These are phyloP conservation scores for Hylyphantes graminicola DNA, from an alignment of 1,140 invertebrate genomes.

Conservation along the genomic window DNA sequence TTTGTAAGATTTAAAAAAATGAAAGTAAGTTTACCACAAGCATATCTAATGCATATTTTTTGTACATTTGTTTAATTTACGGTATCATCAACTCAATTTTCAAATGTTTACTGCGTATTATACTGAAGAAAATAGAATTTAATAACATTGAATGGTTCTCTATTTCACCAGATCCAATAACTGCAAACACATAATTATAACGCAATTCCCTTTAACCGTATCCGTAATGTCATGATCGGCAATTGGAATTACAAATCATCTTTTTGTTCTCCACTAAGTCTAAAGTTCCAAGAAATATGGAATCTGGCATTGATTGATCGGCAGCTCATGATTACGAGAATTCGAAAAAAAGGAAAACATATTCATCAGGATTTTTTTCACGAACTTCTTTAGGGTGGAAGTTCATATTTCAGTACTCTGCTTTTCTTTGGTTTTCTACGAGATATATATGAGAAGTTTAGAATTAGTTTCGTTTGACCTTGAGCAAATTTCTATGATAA, in stretches of 20 bases:
- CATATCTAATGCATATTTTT: too few species aligned
- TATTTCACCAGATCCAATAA: too few species aligned
- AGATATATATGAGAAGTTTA: neutral
- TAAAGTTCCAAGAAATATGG: slow-evolving; percentile 40
- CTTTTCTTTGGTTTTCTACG: slow-evolving; percentile 31
- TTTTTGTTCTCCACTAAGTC: slow-evolving; percentile 30
- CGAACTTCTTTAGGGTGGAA: neutral
- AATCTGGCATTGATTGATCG: slow-evolving; percentile 53
- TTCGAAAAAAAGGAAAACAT: neutral
- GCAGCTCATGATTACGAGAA: slow-evolving; percentile 36
- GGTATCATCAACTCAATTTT: too few species aligned
- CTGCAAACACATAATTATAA: too few species aligned
- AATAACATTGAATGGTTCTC: too few species aligned
- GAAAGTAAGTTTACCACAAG: too few species aligned
- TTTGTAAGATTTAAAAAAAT: too few species aligned
- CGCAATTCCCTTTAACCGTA: slow-evolving; percentile 7
- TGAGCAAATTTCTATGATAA: too few species aligned
- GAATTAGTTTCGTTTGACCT: too few species aligned
- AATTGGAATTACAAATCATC: slow-evolving; percentile 49
- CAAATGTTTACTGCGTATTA: too few species aligned
- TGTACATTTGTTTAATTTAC: too few species aligned
- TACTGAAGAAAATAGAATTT: too few species aligned
- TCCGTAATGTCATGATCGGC: slow-evolving; percentile 32
- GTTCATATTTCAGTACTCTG: slow-evolving; percentile 26
- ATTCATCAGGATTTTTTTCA: slow-evolving; percentile 6